Percentiles rank a stretch among this genome's conserved stretches.
These are phyloP conservation scores for Scaptomyza reducta DNA, from an alignment of 2,888 invertebrate species.

Conservation along the genomic window DNA sequence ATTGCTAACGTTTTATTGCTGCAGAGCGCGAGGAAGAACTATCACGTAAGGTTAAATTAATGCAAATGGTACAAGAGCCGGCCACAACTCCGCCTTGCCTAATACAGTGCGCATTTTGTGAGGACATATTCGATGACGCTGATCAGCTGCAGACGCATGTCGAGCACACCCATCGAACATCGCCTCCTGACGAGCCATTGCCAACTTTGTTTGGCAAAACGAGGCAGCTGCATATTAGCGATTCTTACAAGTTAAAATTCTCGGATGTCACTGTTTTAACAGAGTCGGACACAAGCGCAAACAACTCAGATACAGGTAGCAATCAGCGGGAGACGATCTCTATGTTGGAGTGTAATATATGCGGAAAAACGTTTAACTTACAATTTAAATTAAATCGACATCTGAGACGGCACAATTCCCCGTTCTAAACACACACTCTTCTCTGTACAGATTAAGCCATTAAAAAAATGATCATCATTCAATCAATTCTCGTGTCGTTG, in stretches of 20 bases:
- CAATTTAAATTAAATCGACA: conserved; percentile 78
- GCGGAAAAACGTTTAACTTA: conserved; percentile 70
- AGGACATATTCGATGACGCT: conserved; percentile 51
- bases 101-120: conserved; percentile 71
- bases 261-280: no score
- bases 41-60: conserved; percentile 19
- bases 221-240: background rate
- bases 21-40: conserved; percentile 52
- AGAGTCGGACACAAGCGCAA: background rate
- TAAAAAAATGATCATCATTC: background rate
- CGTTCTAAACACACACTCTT: conserved; percentile 16
- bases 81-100: background rate
- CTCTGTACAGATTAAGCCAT: background rate
- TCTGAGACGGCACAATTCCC: conserved; percentile 61
- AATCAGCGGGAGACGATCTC: background rate
- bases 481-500: no score
- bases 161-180: conserved; percentile 23
- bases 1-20: background rate
- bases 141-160: conserved; percentile 68
- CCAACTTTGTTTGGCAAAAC: background rate
- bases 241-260: background rate
- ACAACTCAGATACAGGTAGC: conserved; percentile 13
- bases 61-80: background rate
- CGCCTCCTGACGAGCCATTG: background rate
- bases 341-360: conserved; percentile 59